These are phyloP conservation scores for Cheilosia variabilis DNA, from an alignment of 2,888 invertebrate species.

Conservation along the genomic window DNA sequence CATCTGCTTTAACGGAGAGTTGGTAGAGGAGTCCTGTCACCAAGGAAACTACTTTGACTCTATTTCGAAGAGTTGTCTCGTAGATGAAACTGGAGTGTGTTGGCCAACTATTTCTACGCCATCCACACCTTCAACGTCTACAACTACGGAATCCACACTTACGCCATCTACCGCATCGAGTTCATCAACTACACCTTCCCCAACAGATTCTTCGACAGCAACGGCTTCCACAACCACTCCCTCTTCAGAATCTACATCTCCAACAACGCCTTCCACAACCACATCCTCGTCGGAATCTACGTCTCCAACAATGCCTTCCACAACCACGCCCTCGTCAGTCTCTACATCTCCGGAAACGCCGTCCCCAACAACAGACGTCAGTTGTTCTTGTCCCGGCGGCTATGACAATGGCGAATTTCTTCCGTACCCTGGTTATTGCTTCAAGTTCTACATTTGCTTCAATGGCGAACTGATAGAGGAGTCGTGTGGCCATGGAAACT, in stretches of 20 bases:
- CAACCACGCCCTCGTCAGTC: not conserved
- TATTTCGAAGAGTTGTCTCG: constrained; percentile 71
- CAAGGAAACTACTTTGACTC: constrained; percentile 77
- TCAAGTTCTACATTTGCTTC: constrained; percentile 77
- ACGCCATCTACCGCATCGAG: not conserved
- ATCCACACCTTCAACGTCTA: not conserved
- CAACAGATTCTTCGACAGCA: not conserved
- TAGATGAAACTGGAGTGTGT: constrained; percentile 71
- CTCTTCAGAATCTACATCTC: not conserved
- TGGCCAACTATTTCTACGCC: not conserved
- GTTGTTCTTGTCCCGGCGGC: constrained; percentile 77
- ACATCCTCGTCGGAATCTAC: too few species aligned
- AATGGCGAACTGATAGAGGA: constrained; percentile 76
- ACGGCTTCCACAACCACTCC: not conserved
- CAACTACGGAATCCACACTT: not conserved
- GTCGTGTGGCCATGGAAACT: constrained; percentile 78
- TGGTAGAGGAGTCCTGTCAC: constrained; percentile 77
- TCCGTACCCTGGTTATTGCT: constrained; percentile 77
- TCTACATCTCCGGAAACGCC: not conserved
- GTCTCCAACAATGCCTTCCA: not conserved
- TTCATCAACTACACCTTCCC: not conserved
- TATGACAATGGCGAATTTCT: constrained; percentile 76
- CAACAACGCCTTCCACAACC: not conserved
- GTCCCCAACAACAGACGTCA: not conserved
- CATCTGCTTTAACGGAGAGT: constrained; percentile 76